Evolutionary conservation across 2,888 invertebrate species (phyloP).

Genomic region (Caenorhabditis sp.): DNA sequence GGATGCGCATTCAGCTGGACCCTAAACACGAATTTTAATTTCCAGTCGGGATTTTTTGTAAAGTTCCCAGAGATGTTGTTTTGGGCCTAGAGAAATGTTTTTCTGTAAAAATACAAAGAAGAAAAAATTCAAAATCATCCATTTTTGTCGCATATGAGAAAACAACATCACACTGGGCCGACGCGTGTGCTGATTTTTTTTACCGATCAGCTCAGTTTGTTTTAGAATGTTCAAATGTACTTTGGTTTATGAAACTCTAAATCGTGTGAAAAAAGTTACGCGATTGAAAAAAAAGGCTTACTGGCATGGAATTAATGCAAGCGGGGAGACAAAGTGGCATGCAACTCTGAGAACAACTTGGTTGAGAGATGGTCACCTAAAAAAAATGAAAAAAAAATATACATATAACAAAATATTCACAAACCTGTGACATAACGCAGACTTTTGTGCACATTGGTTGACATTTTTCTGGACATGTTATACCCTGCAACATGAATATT

Average conservation of each 20-base stretch:
- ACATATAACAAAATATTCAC: background rate
- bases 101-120: too few species aligned
- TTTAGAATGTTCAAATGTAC: too few species aligned
- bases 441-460: slow-evolving; percentile 55
- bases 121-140: too few species aligned
- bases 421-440: slow-evolving; percentile 48
- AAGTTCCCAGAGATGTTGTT: background rate
- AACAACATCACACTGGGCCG: too few species aligned
- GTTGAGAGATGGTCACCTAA: slow-evolving; percentile 1
- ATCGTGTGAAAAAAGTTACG: background rate
- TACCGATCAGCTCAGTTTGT: too few species aligned
- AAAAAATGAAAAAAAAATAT: slow-evolving; percentile 1
- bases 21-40: slow-evolving; percentile 2
- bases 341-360: slow-evolving; percentile 41
- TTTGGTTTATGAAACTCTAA: too few species aligned
- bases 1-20: slow-evolving; percentile 31
- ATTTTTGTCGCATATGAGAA: too few species aligned
- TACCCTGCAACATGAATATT: background rate
- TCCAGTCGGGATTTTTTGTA: background rate
- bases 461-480: slow-evolving; percentile 47
- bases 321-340: slow-evolving; percentile 53
- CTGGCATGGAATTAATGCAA: slow-evolving; percentile 43
- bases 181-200: too few species aligned
- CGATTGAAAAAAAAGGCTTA: background rate
- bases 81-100: too few species aligned